Conservation (phyloP, 1,140 invertebrate species). For the Pogonus chalceus region DNA sequence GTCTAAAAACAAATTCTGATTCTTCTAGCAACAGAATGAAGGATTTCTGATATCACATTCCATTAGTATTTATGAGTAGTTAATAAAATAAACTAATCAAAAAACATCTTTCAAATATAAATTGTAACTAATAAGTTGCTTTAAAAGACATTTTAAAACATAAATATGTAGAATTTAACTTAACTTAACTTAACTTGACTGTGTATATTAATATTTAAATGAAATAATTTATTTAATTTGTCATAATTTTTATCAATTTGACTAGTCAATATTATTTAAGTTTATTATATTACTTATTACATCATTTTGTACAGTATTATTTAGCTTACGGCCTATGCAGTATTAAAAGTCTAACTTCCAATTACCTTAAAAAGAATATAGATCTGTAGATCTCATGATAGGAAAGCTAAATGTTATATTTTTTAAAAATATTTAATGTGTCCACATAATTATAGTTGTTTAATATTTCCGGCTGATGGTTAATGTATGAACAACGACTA, state of each 20-base stretch:
- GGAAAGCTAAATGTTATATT: not conserved
- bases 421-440: not conserved
- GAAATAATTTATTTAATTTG: too few relatives aligned
- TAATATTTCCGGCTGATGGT: not conserved
- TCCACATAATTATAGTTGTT: not conserved
- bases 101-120: not conserved
- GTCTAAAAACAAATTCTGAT: not conserved
- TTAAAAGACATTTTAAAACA: not conserved
- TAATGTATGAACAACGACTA: conserved; percentile 2
- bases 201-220: not conserved
- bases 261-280: conserved; percentile 6
- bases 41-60: not conserved
- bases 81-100: too few relatives aligned
- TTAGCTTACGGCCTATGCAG: conserved; percentile 12
- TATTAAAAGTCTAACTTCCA: conserved; percentile 5
- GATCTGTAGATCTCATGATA: not conserved
- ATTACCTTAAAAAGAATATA: not conserved
- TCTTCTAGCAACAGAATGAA: not conserved
- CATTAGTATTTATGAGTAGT: not conserved
- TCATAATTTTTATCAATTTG: not conserved
- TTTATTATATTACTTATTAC: not conserved
- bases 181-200: conserved; percentile 1
- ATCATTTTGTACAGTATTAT: conserved; percentile 9
- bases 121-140: not conserved
- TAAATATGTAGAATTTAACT: not conserved